phyloP scores from a whole-genome alignment of 2,888 invertebrate species.

The Synanthedon vespiformis region DNA sequence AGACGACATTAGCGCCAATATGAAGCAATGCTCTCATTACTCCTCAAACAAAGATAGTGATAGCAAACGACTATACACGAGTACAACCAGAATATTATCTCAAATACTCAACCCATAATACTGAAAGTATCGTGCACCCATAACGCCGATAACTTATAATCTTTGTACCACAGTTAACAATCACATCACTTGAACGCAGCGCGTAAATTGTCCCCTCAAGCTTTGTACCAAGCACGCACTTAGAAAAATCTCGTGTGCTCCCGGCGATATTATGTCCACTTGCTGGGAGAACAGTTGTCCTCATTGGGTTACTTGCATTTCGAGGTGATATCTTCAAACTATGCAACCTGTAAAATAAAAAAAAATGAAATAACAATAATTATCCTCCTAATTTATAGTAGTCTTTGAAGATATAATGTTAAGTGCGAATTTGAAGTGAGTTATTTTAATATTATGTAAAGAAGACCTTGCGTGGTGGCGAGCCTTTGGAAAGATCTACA shows the following conservation, averaged over 20 bases:
- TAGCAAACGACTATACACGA: not conserved
- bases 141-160: slow-evolving; percentile 55
- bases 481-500: too few species aligned
- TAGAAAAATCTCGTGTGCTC: slow-evolving; percentile 26
- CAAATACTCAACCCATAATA: not conserved
- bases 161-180: slow-evolving; percentile 56
- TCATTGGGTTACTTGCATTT: not conserved
- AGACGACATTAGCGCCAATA: not conserved
- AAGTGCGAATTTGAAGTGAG: too few species aligned
- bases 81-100: not conserved
- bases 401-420: too few species aligned
- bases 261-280: slow-evolving; percentile 4
- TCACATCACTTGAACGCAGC: slow-evolving; percentile 40
- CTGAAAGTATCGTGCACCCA: slow-evolving; percentile 8
- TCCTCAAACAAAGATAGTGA: not conserved
- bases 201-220: slow-evolving; percentile 62
- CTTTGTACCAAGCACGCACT: slow-evolving; percentile 34
- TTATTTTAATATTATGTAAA: too few species aligned
- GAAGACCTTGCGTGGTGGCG: too few species aligned
- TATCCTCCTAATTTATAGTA: too few species aligned
- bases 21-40: not conserved
- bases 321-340: not conserved
- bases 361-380: too few species aligned
- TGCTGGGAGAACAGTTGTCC: not conserved
- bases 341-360: too few species aligned